Base-by-base conservation (phyloP, 2,888 invertebrate genomes). In the Monopis laevigella region DNA sequence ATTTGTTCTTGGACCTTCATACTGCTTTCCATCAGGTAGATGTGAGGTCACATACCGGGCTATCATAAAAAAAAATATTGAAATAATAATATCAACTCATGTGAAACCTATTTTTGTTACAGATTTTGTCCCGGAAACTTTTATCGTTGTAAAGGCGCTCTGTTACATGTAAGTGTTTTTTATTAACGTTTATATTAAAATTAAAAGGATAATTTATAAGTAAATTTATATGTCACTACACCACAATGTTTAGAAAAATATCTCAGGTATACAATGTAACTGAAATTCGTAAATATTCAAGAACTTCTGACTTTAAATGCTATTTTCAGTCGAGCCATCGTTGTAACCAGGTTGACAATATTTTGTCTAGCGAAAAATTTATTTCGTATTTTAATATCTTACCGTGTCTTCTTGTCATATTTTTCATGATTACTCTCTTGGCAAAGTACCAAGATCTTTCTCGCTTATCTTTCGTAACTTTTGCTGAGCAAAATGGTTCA, bases 81-180 rank as follows among this genome's bases (percentile, higher is more conserved):
- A n/a, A n/a, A n/a, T n/a, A n/a, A n/a, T n/a, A n/a, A n/a, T n/a
- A n/a, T n/a, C n/a, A n/a, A n/a, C n/a, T n/a, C n/a, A n/a, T n/a
- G n/a, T n/a, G n/a, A n/a, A n/a, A n/a, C 48, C 50, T 48, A 7
- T 51, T 60, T 55, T 61, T 48, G 55, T 74, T 77, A 47, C 80
- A 78, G 80, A 74, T 73, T 63, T 72, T 65, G 62, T 62, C 63
- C 65, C 70, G 77, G 77, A 78, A 73, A 78, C 80, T 77, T 73
- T 69, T 59, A 68, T 67, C 65, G 67, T 63, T 67, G 65, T 64
- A 59, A 61, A 64, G 65, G 56, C 39, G 72, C 69, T 69, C 60
- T 51, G 53, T 65, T 67, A 53, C 58, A 72, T 63, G 78, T 78
- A 65, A 77, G 80, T 66, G 41, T 11, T n/a, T n/a, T n/a, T n/a